Base-by-base conservation (phyloP, 2,797 vertebrate genomes). In the Amazona ochrocephala region DNA sequence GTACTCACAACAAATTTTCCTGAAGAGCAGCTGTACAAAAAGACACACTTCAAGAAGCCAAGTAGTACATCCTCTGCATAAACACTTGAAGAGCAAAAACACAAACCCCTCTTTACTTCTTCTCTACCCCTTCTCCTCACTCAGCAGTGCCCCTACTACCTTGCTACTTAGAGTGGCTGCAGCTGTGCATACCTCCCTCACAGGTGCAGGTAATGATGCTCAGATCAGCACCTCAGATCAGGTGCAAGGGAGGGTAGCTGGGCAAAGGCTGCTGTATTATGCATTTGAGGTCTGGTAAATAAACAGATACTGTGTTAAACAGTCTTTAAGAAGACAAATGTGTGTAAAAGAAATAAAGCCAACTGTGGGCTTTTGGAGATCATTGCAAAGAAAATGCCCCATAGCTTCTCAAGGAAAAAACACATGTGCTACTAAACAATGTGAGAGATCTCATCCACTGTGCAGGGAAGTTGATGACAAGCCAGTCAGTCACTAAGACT, bases 31-130 rank as follows among this genome's bases (percentile, higher is more conserved):
- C 29, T 53, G 1, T 23, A 41, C 7, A 65, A 64, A 8, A 50
- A 23, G 1, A 44, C 2, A 6, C 32, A 51, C n/a, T 26, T 70
- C 51, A 44, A 19, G 24, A 64, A 34, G 1, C 4, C 39, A 27
- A 1, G 1, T 2, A 6, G 1, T 20, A 54, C 11, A 13, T 8
- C 2, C 8, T 13, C 15, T 6, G 1, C 1, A 42, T 0, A 65
- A 71, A 39, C 5, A 5, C 1, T 8, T 30, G 1, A 91, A 54
- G 1, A 48, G 5, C 8, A 14, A 10, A 67, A 24, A 37, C 13
- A 11, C 7, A 32, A 39, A 58, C 5, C 0, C 2, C 3, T 27
- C 20, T 53, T 32, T 32, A 2, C 8, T 4, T 27, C 30, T 74
- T 58, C 37, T 68, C 37, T 56, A 5, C 11, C 5, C 26, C 10